phyloP scores from a whole-genome alignment of 2,797 vertebrate genomes.

The Aulostomus chinensis region DNA sequence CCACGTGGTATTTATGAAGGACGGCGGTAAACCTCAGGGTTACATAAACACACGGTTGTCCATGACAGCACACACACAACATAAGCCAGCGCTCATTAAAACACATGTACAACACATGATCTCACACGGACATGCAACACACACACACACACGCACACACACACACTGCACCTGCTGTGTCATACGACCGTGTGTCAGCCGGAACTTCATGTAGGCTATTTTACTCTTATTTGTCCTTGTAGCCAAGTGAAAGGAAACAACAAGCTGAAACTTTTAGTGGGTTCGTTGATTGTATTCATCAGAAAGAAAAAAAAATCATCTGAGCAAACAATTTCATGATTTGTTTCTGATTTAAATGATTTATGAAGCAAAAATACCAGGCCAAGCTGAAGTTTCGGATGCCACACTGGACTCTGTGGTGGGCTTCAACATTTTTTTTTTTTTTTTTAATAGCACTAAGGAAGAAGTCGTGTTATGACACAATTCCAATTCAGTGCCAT shows the following conservation, averaged over 20 bases:
- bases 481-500: too few species aligned
- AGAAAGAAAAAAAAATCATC: too few species aligned
- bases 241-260: background rate
- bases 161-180: conserved; percentile 43
- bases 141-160: too few species aligned
- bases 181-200: conserved; percentile 13
- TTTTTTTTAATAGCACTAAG: too few species aligned
- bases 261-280: too few species aligned
- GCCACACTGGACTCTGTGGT: too few species aligned
- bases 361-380: background rate
- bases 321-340: too few species aligned
- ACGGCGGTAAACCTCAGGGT: conserved; percentile 19
- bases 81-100: conserved; percentile 17
- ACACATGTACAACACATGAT: conserved; percentile 19
- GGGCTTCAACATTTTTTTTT: too few species aligned
- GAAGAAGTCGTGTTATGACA: too few species aligned
- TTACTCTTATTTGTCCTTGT: background rate
- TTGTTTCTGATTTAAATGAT: too few species aligned
- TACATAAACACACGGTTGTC: conserved; percentile 29
- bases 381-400: too few species aligned
- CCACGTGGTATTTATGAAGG: conserved; percentile 38
- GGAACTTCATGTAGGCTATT: conserved; percentile 6
- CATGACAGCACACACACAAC: conserved; percentile 2
- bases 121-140: background rate
- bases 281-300: too few species aligned